These are phyloP conservation scores for Hipposideros larvatus DNA, from an alignment of 2,797 vertebrate genomes.

Conservation along the genomic window DNA sequence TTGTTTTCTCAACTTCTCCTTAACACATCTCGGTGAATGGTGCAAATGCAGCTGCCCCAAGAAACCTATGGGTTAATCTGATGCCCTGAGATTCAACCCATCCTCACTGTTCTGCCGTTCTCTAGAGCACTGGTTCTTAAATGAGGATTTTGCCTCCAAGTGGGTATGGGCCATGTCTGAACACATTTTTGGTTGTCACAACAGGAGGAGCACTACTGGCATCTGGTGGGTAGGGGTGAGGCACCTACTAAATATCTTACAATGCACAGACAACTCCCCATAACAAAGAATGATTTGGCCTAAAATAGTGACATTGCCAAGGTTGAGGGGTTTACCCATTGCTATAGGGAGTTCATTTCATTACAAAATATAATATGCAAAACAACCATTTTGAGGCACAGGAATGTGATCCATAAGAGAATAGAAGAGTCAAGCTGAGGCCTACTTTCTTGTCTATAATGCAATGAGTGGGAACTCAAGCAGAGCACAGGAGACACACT, in stretches of 20 bases:
- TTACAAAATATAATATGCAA: not conserved
- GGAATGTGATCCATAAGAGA: not conserved
- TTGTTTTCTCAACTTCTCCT: not conserved
- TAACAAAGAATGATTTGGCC: not conserved
- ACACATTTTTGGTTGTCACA: not conserved
- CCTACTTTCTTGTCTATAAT: not conserved
- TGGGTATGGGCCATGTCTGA: not conserved
- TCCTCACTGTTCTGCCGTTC: not conserved
- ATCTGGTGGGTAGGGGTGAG: not conserved
- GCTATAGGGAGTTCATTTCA: not conserved
- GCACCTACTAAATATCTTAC: not conserved
- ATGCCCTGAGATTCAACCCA: not conserved
- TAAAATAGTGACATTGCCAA: not conserved
- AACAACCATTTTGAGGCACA: not conserved
- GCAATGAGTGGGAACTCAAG: not conserved
- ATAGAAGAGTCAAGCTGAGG: not conserved
- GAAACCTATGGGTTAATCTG: not conserved
- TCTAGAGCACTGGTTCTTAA: not conserved
- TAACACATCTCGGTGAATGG: not conserved
- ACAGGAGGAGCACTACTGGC: not conserved
- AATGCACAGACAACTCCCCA: too few species aligned
- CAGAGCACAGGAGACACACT: not conserved
- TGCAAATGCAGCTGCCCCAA: not conserved
- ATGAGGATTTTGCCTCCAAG: not conserved
- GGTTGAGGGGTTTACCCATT: not conserved